These are phyloP conservation scores for Chaetorhynchus papuensis DNA, from an alignment of 2,113 vertebrate genomes.

Conservation along the genomic window DNA sequence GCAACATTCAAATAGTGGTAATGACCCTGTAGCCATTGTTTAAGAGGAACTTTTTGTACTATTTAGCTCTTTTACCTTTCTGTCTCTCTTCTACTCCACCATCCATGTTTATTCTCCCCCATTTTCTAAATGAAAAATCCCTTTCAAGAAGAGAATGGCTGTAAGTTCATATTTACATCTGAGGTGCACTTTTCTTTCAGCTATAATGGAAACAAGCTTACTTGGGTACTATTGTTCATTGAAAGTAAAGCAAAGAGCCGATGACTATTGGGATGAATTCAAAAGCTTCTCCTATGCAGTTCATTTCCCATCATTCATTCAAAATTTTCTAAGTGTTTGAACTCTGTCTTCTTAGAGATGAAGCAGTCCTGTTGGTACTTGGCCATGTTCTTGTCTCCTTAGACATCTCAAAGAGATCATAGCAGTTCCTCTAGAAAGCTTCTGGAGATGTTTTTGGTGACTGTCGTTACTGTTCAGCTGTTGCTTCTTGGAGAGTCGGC, in stretches of 20 bases:
- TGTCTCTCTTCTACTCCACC: background rate
- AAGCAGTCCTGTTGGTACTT: background rate
- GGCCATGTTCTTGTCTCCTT: accelerated
- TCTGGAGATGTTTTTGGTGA: background rate
- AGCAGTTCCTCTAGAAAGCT: background rate
- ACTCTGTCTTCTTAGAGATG: background rate
- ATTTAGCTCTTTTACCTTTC: background rate
- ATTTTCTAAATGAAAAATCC: background rate
- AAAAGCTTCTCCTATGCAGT: background rate
- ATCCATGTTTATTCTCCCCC: background rate
- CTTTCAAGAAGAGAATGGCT: background rate
- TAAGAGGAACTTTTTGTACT: background rate
- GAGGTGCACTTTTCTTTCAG: background rate
- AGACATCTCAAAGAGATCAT: background rate
- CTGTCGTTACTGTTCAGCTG: background rate
- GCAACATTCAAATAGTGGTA: background rate
- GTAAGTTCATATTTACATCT: background rate
- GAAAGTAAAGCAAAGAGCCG: background rate
- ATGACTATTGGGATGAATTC: background rate
- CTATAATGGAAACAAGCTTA: background rate
- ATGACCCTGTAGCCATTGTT: background rate
- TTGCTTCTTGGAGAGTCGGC: background rate
- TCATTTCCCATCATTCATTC: background rate
- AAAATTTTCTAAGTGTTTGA: background rate
- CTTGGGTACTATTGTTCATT: background rate